Base-by-base conservation (phyloP, 1,140 invertebrate species). In the Drosophila guanche region DNA sequence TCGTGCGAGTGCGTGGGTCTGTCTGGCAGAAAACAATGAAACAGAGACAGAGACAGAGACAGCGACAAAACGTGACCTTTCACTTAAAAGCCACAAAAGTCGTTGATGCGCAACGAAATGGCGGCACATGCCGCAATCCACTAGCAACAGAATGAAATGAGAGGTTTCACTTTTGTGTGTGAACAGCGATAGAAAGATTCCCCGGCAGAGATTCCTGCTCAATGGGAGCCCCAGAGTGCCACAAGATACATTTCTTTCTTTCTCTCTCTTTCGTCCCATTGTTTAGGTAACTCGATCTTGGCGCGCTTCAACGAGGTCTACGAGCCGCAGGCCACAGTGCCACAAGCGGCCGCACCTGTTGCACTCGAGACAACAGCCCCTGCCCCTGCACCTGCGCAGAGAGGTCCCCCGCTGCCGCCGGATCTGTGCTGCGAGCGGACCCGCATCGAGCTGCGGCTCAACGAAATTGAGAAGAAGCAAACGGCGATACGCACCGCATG, bases 371-470 rank as follows among this genome's bases (percentile, higher is more conserved):
- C 46, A 48, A 55, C 58, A 33, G 48, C 52, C 40, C n/a, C 60
- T 10, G 37, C 59, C 7, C 16, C 27, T 27, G 37, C 45, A 52
- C 37, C 27, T 4, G 37, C 55, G 27, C 65, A 12, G 20, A 86
- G 73, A 47, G 33, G 33, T 10, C 78, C 72, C n/a, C 50, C 46
- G 91, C 29, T 91, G 46, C 93, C 94, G 0, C 94, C 95, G 74
- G 95, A 95, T 75, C 91, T 93, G 16, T 76, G 93, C 42, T 94
- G 95, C 59, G 94, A 94, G 0, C 92, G 94, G 14, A 92, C 93
- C 78, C 89, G 91, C 71, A 92, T 95, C 47, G 92, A 94, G 55
- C 85, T 92, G 29, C 90, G 94, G 2, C 78, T 95, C n/a, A 93
- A 94, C 66, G 92, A 92, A 29, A 92, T 95, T 16, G 93, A 94